These are phyloP conservation scores for Drosophila sturtevanti DNA, from an alignment of 1,140 invertebrate genomes.

Conservation along the genomic window DNA sequence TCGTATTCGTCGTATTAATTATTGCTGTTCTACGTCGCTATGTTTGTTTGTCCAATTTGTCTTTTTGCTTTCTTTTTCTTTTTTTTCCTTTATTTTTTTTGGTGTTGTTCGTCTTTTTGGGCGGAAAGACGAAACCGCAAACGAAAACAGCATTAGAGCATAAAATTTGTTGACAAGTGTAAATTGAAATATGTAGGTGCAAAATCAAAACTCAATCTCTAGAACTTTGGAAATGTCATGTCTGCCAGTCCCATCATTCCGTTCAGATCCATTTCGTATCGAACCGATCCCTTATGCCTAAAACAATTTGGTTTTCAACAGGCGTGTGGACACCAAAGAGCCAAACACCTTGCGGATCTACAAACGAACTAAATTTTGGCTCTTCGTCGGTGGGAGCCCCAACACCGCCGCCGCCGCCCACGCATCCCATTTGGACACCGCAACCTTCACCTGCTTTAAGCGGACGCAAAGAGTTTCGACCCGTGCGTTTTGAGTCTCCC, in stretches of 20 bases:
- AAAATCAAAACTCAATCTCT: constrained; percentile 61
- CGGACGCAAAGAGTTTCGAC: constrained; percentile 87
- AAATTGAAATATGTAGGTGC: constrained; percentile 45
- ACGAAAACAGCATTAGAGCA: constrained; percentile 39
- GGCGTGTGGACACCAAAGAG: constrained; percentile 78
- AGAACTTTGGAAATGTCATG: constrained; percentile 74
- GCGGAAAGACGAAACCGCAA: constrained; percentile 21
- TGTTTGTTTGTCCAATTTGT: constrained; percentile 81
- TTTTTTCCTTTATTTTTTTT: constrained; percentile 67
- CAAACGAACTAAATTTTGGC: constrained; percentile 56
- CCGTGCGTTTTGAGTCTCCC: constrained; percentile 90
- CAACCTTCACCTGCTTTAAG: constrained; percentile 84
- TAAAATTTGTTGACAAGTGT: constrained; percentile 76
- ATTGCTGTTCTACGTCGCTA: constrained; percentile 78
- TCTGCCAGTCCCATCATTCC: constrained; percentile 14
- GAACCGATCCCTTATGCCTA: not conserved
- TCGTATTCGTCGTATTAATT: constrained; percentile 72
- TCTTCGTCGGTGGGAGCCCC: constrained; percentile 53
- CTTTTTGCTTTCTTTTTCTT: constrained; percentile 71
- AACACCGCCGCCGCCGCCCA: constrained; percentile 84
- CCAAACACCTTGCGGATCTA: constrained; percentile 73
- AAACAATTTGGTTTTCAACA: constrained; percentile 44
- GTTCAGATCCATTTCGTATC: not conserved
- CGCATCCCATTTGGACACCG: constrained; percentile 88
- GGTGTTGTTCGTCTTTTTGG: not conserved